Evolutionary conservation across 2,888 invertebrate species (phyloP), one percentile per base, ranked within the genome.

Genomic region (Glyphotaelius pellucidus): DNA sequence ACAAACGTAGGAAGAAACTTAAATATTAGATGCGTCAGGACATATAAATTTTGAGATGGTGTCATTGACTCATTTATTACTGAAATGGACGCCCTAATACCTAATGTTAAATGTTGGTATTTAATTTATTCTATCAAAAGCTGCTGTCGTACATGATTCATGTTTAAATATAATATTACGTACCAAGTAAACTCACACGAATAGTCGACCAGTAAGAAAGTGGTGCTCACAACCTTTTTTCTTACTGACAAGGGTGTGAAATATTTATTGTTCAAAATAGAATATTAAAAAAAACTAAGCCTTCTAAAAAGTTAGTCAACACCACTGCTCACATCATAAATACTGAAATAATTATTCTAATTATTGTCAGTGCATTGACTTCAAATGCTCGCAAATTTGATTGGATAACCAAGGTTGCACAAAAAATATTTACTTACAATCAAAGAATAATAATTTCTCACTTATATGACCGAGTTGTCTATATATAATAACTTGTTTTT

Each of bases 81-180:
- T 11, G 83, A 12, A 9, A 35, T 83, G 83, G 35, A 83, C 35
- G 35, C 19, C 85, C n/a, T 91, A n/a, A 52, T 91, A 32, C 38
- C 30, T 52, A 92, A 90, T 88, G 83, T 84, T 84, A 12, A 15
- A 81, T 81, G 81, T 81, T 81, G 52, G 81, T 89, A 90, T 90
- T 92, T 92, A 92, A 92, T 92, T 92, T 92, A 92, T 92, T 92
- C 92, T 90, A 80, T 84, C 90, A 89, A 92, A 87, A 90, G 84
- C 90, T 83, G 90, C 80, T 89, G 35, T 88, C 90, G 90, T 91
- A 91, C 91, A 91, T 31, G 90, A 88, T 47, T 84, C 86, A 38
- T 86, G 35, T 35, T 90, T 81, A 35, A 84, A 31, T 52, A 47
- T 87, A 86, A 47, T 89, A 90, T 67, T n/a, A 30, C 52, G n/a